Evolutionary conservation across 2,888 invertebrate genomes (phyloP).

Genomic region (Parnassius orleans): DNA sequence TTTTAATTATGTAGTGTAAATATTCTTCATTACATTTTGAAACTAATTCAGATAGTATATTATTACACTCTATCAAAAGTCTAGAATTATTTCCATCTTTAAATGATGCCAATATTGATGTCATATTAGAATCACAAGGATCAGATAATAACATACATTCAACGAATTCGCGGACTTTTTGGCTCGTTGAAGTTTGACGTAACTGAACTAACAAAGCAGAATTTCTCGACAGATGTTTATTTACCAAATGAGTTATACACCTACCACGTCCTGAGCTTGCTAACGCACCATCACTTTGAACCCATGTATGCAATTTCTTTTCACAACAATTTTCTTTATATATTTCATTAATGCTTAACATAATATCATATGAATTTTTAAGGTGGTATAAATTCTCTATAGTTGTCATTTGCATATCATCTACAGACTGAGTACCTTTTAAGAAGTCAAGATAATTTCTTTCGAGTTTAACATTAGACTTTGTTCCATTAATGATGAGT

Average conservation of each 20-base stretch:
- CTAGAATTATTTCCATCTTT: conserved; percentile 56
- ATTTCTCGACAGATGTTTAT: conserved; percentile 44
- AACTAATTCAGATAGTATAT: conserved; percentile 57
- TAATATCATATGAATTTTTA: conserved; percentile 61
- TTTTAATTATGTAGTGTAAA: conserved; percentile 55
- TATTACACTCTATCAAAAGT: conserved; percentile 52
- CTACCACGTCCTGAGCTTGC: conserved; percentile 51
- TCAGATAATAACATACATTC: conserved; percentile 51
- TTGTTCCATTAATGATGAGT: conserved; percentile 53
- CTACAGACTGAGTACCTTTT: conserved; percentile 58
- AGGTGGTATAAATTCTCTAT: conserved; percentile 66
- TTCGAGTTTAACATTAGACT: conserved; percentile 49
- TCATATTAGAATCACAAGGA: conserved; percentile 35
- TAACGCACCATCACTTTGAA: conserved; percentile 39
- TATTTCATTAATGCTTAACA: conserved; percentile 53
- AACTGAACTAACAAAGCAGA: conserved; percentile 50
- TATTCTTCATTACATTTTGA: conserved; percentile 59
- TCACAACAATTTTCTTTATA: conserved; percentile 51
- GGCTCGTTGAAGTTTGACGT: conserved; percentile 55
- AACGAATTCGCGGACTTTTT: conserved; percentile 54
- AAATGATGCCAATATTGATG: conserved; percentile 46
- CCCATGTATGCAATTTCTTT: conserved; percentile 44
- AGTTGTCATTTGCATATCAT: conserved; percentile 48
- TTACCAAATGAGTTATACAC: conserved; percentile 50
- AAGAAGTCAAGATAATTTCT: conserved; percentile 73